Evolutionary conservation across 2,797 vertebrate genomes (phyloP).

Genomic region (Pseudochaenichthys georgianus): DNA sequence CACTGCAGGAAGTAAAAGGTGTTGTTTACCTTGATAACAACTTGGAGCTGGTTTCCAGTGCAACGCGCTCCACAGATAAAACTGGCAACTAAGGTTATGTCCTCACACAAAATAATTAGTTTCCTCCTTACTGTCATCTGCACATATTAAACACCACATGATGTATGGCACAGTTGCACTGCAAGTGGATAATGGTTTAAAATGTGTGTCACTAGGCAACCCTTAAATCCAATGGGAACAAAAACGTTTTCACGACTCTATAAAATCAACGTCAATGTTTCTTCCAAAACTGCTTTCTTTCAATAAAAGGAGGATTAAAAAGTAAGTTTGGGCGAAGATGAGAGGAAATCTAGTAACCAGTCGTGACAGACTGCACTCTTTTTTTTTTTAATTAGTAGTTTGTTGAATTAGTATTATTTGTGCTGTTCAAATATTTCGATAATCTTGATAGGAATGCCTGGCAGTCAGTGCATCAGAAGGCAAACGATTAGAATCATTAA

Average conservation of each 20-base stretch:
- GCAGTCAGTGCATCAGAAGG: constrained; percentile 56
- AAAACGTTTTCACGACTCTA: constrained; percentile 1
- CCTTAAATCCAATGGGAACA: neutral
- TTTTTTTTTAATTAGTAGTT: constrained; percentile 15
- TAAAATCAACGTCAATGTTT: constrained; percentile 1
- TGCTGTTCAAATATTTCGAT: constrained; percentile 51
- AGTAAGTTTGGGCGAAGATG: neutral
- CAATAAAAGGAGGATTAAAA: neutral
- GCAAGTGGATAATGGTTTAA: neutral
- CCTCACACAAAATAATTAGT: neutral
- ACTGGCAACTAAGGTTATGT: neutral
- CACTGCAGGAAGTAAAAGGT: constrained; percentile 11
- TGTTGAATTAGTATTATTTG: constrained; percentile 41
- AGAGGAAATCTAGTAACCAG: neutral
- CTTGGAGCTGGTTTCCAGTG: constrained; percentile 1
- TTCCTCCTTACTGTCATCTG: neutral
- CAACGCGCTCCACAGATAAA: neutral
- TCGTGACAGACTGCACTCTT: constrained; percentile 22
- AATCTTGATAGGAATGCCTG: constrained; percentile 56
- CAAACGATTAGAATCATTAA: constrained; percentile 61
- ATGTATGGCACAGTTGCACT: neutral
- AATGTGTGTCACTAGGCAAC: neutral
- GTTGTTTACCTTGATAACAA: constrained; percentile 20
- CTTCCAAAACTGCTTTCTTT: neutral
- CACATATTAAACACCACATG: neutral